A percentile compares a stretch with the other conserved stretches of the same genome.
Evolutionary conservation across 1,140 invertebrate genomes (phyloP).

Genomic region (Magallana ariakensis): DNA sequence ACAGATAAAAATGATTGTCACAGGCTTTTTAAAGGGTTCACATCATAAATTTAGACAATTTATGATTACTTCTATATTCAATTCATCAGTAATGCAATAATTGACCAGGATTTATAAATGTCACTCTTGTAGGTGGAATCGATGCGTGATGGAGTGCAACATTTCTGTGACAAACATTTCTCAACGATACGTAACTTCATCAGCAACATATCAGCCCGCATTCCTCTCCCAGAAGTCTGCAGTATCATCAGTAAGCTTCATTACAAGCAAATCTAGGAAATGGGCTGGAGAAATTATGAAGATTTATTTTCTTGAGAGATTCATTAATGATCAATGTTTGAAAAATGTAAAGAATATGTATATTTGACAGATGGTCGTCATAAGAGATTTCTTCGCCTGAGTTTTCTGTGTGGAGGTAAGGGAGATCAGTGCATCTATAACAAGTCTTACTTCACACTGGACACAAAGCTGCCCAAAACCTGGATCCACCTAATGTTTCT

Average conservation of each 20-base stretch:
- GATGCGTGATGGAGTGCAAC: conserved; percentile 89
- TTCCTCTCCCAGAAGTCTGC: conserved; percentile 94
- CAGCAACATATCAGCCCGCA: conserved; percentile 89
- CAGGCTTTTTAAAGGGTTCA: too few species aligned
- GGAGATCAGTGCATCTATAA: conserved; percentile 94
- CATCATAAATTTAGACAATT: too few species aligned
- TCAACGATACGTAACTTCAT: conserved; percentile 94
- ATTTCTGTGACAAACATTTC: conserved; percentile 96
- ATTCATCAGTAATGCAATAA: too few species aligned
- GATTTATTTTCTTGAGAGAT: too few species aligned
- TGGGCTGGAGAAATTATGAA: too few species aligned
- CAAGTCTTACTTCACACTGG: conserved; percentile 89
- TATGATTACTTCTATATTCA: too few species aligned
- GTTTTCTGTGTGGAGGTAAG: conserved; percentile 92
- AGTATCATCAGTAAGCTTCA: conserved; percentile 89
- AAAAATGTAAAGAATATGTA: background rate
- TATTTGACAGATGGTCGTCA: conserved; percentile 86
- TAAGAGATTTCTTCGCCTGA: conserved; percentile 87
- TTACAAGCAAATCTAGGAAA: background rate
- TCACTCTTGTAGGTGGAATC: conserved; percentile 64
- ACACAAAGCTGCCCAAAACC: conserved; percentile 90
- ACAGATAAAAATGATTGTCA: too few species aligned
- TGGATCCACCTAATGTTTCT: conserved; percentile 98
- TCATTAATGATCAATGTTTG: too few species aligned
- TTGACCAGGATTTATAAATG: background rate